These are phyloP conservation scores for Chaitophorus viminalis DNA, from an alignment of 2,888 invertebrate species.

Conservation along the genomic window DNA sequence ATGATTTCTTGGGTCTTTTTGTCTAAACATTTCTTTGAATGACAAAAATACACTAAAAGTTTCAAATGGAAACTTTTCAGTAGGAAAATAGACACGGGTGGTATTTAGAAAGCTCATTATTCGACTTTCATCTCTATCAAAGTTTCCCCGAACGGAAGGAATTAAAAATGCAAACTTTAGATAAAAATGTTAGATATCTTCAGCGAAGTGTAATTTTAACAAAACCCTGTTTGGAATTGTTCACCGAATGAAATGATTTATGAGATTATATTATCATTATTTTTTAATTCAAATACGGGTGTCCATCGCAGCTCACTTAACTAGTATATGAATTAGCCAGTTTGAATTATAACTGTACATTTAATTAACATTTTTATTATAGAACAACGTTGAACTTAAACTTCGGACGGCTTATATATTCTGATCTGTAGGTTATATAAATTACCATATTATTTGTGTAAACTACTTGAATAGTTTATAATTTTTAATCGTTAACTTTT, in stretches of 20 bases:
- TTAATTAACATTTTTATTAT: neutral
- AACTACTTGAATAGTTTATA: too few relatives aligned
- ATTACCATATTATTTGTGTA: neutral
- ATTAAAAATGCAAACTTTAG: neutral
- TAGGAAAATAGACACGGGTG: neutral
- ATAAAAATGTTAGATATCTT: neutral
- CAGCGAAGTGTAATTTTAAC: neutral
- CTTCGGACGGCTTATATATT: neutral
- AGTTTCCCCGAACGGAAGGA: neutral
- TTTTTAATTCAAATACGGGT: neutral
- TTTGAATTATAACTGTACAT: neutral
- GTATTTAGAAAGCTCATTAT: neutral
- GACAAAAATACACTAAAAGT: neutral
- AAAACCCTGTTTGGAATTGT: neutral
- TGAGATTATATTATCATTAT: neutral
- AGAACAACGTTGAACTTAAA: neutral
- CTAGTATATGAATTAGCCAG: neutral
- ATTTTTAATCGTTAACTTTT: too few relatives aligned
- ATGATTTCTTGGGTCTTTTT: neutral
- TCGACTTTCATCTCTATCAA: neutral
- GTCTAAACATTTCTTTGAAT: neutral
- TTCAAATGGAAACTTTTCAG: neutral
- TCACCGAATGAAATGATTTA: neutral
- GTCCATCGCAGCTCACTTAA: neutral
- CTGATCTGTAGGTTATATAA: neutral